Evolutionary conservation across 2,888 invertebrate genomes (phyloP).

Genomic region (Aplocera efformata): DNA sequence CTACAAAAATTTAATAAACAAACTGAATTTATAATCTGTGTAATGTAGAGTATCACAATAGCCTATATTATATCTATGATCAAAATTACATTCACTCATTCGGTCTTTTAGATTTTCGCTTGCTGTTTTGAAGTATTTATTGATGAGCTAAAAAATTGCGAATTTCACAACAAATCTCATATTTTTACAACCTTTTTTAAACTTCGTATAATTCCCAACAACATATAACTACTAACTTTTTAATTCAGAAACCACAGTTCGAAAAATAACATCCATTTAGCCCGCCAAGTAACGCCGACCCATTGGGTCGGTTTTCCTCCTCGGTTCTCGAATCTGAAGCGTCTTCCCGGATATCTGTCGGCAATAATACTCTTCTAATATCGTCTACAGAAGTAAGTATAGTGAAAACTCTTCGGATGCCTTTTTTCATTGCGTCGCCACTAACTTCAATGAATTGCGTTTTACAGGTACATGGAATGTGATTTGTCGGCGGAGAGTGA

Average conservation of each 20-base stretch:
- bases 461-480: slow-evolving; percentile 67
- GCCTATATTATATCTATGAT: too few species aligned
- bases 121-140: slow-evolving; percentile 16
- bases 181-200: not conserved
- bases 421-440: slow-evolving; percentile 1
- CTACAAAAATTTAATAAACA: too few species aligned
- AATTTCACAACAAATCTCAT: slow-evolving; percentile 3
- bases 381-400: slow-evolving; percentile 21
- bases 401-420: not conserved
- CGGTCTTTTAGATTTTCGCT: slow-evolving; percentile 13
- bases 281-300: slow-evolving; percentile 18
- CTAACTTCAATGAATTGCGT: slow-evolving; percentile 12
- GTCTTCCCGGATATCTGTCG: not conserved
- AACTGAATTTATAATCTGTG: too few species aligned
- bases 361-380: slow-evolving; percentile 2
- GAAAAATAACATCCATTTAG: slow-evolving; percentile 3
- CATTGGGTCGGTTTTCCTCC: slow-evolving; percentile 27
- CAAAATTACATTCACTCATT: slow-evolving; percentile 4
- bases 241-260: not conserved
- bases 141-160: slow-evolving; percentile 5
- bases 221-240: not conserved
- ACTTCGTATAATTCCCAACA: not conserved
- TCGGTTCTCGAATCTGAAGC: slow-evolving; percentile 14
- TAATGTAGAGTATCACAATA: too few species aligned
- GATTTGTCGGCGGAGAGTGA: slow-evolving; percentile 24